Evolutionary conservation across 2,113 vertebrate species (phyloP).

Genomic region (Theristicus caerulescens): DNA sequence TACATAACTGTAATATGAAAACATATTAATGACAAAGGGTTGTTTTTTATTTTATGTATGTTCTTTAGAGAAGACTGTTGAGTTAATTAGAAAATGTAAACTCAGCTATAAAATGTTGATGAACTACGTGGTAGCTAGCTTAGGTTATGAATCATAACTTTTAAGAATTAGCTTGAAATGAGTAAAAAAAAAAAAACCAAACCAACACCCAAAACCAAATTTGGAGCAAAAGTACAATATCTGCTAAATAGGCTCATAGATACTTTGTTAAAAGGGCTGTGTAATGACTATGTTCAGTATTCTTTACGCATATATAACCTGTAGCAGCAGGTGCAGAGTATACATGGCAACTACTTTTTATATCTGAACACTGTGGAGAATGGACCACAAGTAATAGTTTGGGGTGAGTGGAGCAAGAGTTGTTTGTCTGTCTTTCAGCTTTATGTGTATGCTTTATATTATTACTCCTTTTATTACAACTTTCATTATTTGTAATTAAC

Average conservation of each 20-base stretch:
- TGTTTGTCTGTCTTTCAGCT: background rate
- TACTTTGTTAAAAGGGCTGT: background rate
- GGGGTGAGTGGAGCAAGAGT: background rate
- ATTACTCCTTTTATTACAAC: background rate
- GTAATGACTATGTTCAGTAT: background rate
- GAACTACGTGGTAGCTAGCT: background rate
- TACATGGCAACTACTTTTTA: background rate
- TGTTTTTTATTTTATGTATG: background rate
- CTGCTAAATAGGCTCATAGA: background rate
- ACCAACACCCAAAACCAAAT: background rate
- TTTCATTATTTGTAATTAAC: background rate
- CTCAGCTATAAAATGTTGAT: background rate
- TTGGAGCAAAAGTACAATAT: background rate
- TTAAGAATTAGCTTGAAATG: background rate
- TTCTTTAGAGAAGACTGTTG: background rate
- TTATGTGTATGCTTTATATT: background rate
- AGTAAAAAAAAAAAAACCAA: background rate
- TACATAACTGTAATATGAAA: background rate
- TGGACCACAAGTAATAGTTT: background rate
- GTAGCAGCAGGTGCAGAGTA: background rate
- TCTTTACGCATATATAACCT: background rate
- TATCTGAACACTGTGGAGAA: background rate
- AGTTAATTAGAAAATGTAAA: slow-evolving; percentile 12
- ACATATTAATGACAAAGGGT: background rate
- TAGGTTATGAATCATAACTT: background rate